Base-by-base conservation (phyloP, 2,888 invertebrate species). In the Dusona sp. region DNA sequence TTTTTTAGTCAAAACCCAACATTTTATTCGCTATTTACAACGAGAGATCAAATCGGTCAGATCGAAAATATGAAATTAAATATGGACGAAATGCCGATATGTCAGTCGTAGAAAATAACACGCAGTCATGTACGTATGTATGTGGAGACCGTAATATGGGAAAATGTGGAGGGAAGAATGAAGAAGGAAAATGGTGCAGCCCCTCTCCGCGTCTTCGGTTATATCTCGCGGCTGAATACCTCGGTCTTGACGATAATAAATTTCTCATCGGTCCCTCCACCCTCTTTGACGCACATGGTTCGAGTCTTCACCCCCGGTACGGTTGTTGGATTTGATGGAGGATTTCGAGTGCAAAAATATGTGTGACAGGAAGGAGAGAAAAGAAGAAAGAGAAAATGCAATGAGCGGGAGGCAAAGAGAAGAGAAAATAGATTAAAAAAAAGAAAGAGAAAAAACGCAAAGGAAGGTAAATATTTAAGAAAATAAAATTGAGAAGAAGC, bases 161-260 rank as follows among this genome's bases (percentile, higher is more conserved):
- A 2, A 13, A 57, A 25, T 13, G 25, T 57, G 11, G 57, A 13
- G 57, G 54, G 25, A 38, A 61, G 19, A 61, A 33, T 11, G 67
- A 78, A 64, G 19, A 38, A 64, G 45, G 36, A 68, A 85, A 82
- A 78, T 82, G 68, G 73, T 78, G 79, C 67, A 74, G 73, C 33
- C 78, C 51, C 54, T 42, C 65, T 42, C 22, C 64, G 16, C 29
- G 51, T 57, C 42, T 57, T 33, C 25, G 45, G 67, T 29, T 75
- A 65, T 79, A 79, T 82, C 81, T 81, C 78, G 45, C 73, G 78
- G 73, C 67, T 85, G 81, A 83, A 83, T 85, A 51, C 79, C 72
- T 74, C 77, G 42, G 80, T 68, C 67, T 80, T 78, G 78, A 67
- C 77, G 80, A 86, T 86, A 78, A 86, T 86, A 86, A 83, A 86